Evolutionary conservation across 2,888 invertebrate species (phyloP).

Genomic region (Tanytarsus gracilentus): DNA sequence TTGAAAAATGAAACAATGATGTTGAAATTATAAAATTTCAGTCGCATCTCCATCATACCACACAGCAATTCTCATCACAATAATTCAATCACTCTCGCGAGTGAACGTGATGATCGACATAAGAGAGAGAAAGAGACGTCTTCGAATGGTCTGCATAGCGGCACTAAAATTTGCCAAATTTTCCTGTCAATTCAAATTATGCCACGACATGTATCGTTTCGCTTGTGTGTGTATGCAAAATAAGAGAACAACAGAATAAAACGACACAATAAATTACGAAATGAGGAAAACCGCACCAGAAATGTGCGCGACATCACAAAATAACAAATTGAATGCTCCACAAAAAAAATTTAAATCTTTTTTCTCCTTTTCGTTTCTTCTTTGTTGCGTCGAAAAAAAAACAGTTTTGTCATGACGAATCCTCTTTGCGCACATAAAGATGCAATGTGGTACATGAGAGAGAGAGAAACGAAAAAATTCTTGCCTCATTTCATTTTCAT

Average conservation of each 20-base stretch:
- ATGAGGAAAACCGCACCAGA: slow-evolving; percentile 9
- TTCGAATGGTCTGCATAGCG: too few species aligned
- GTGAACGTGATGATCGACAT: too few species aligned
- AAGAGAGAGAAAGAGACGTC: too few species aligned
- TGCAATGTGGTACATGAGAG: background rate
- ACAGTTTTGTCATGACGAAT: background rate
- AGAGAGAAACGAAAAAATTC: background rate
- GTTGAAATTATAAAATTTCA: too few species aligned
- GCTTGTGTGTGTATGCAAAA: background rate
- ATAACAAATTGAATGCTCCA: slow-evolving; percentile 27
- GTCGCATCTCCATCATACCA: too few species aligned
- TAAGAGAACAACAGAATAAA: background rate
- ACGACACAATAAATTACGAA: slow-evolving; percentile 14
- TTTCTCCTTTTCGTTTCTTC: background rate
- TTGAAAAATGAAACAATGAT: too few species aligned
- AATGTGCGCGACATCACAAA: slow-evolving; percentile 4
- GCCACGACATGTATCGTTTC: background rate
- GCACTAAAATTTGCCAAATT: too few species aligned
- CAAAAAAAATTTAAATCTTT: slow-evolving; percentile 11
- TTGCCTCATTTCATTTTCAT: background rate
- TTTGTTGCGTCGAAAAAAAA: background rate
- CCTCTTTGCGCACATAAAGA: too few species aligned
- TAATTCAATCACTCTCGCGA: too few species aligned
- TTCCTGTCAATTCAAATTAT: background rate
- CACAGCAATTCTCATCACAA: too few species aligned